Percentiles rank a stretch among this genome's conserved stretches.
Conservation (phyloP, 2,797 vertebrate species). For the Xenops minutus region DNA sequence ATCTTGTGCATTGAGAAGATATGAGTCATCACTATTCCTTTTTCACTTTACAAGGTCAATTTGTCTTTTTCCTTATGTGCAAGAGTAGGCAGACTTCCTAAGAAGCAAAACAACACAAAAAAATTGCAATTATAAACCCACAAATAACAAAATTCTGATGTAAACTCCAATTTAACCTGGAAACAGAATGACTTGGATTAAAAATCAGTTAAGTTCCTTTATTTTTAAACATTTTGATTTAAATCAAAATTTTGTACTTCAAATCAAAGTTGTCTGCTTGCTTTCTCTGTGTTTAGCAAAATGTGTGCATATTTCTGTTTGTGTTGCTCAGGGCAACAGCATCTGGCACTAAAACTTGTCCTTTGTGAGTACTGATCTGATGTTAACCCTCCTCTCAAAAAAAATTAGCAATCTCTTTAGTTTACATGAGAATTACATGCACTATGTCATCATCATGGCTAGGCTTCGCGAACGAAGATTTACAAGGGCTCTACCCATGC, state of each 20-base stretch:
- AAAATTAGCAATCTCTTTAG: neutral
- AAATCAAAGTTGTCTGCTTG: neutral
- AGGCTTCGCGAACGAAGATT: no score
- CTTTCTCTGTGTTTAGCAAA: neutral
- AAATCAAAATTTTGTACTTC: neutral
- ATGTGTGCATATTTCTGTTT: neutral
- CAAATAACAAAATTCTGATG: neutral
- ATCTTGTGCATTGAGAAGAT: neutral
- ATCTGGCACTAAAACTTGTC: neutral
- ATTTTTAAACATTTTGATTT: neutral
- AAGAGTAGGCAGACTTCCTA: neutral
- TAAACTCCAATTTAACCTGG: neutral
- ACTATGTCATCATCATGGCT: no score
- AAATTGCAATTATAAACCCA: neutral
- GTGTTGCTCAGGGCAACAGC: neutral
- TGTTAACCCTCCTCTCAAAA: neutral
- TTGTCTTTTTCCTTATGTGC: neutral
- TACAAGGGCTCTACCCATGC: no score
- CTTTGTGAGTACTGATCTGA: neutral
- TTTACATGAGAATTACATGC: neutral
- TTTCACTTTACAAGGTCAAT: neutral
- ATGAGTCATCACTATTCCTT: neutral
- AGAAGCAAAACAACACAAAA: neutral
- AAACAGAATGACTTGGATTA: neutral
- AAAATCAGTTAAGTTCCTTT: neutral